A percentile compares a stretch with the other conserved stretches of the same genome.
phyloP scores from a whole-genome alignment of 2,797 vertebrate genomes.

The Micromesistius poutassou region DNA sequence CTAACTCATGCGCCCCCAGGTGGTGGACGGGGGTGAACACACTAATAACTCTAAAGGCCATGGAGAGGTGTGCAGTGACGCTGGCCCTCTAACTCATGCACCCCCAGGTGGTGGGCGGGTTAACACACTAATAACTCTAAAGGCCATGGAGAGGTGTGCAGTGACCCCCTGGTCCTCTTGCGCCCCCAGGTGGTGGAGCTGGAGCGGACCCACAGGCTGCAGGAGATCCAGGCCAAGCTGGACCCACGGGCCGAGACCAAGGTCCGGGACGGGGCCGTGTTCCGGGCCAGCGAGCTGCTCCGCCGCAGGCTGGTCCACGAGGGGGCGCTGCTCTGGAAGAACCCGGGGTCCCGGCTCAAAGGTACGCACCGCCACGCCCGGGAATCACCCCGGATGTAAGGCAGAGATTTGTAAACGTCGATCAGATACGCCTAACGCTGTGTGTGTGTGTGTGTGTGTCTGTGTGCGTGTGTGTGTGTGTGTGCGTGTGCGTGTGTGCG shows the following conservation, averaged over 20 bases:
- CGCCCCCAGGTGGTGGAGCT: conserved; percentile 75
- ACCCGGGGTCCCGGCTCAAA: conserved; percentile 82
- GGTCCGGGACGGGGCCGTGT: conserved; percentile 69
- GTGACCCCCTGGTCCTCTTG: neutral
- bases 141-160: too few relatives aligned
- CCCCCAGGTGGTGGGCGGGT: too few relatives aligned
- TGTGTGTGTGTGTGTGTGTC: neutral
- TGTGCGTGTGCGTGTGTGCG: neutral
- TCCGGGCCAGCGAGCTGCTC: conserved; percentile 82
- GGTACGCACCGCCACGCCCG: conserved; percentile 58
- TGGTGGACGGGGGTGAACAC: too few relatives aligned
- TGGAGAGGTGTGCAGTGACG: too few relatives aligned
- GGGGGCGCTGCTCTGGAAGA: conserved; percentile 85
- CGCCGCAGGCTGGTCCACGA: conserved; percentile 84
- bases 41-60: too few relatives aligned
- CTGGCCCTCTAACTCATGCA: too few relatives aligned
- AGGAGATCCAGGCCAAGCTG: conserved; percentile 82
- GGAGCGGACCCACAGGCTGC: conserved; percentile 80
- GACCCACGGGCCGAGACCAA: conserved; percentile 77
- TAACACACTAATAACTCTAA: too few relatives aligned
- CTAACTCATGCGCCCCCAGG: too few relatives aligned
- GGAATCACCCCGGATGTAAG: neutral
- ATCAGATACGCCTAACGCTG: neutral
- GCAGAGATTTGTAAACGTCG: neutral
- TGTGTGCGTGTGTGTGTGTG: neutral